Base-by-base conservation (phyloP, 1,140 invertebrate genomes). In the Asobara japonica region DNA sequence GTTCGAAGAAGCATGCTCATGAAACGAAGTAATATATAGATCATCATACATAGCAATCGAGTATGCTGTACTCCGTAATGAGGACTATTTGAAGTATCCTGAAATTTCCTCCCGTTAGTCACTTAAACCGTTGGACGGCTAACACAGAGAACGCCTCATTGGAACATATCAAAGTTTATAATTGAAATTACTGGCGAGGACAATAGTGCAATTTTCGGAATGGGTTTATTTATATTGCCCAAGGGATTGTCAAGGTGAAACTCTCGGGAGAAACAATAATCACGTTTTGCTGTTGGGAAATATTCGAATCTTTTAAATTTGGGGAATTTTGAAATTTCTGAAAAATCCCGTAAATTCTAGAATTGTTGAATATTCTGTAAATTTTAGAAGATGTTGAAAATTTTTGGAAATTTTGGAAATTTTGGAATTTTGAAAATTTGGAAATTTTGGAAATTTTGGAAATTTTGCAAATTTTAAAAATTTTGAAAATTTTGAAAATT, bases 101-200 rank as follows among this genome's bases (percentile, higher is more conserved):
- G 65, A 27, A 70, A 75, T 75, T 75, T 72, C 38, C 60, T 41
- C 64, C 68, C 70, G 67, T 75, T 72, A 75, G 38, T 75, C 71
- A 75, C 69, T 75, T 75, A 72, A 60, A 18, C 5, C 61, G 11
- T 41, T 18, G 69, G 74, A 72, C 74, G 69, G 69, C 69, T 66
- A 69, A 75, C 74, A 75, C 65, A 71, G 56, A 41, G 36, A 56
- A 41, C 31, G 38, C 27, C 31, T 61, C 10, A 64, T 70, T 70
- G 20, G 22, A 51, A n/a, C 11, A 65, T 62, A 64, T 70, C 36
- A 36, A 70, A 64, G 56, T 70, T 64, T 64, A 13, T 70, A 41
- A 70, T 64, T 64, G 33, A 70, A 70, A 64, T 70, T n/a, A 69
- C 67, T 69, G 18, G 25, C 33, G 20, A n/a, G 36, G n/a, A 33